phyloP scores from a whole-genome alignment of 2,888 invertebrate species.

The Cactoblastis cactorum region DNA sequence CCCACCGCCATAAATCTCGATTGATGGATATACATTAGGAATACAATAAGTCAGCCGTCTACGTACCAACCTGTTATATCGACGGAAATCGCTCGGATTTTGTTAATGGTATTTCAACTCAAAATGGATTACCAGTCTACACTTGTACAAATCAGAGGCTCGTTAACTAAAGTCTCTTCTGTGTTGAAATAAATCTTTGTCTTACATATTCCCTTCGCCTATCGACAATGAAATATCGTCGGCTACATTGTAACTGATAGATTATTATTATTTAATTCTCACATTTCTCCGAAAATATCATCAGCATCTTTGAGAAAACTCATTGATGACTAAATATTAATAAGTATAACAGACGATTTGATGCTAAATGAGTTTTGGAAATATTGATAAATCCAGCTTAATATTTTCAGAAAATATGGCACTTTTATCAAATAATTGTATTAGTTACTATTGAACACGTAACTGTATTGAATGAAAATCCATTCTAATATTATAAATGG shows the following conservation, averaged over 20 bases:
- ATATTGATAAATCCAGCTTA: no score
- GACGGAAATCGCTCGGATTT: neutral
- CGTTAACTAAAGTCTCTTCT: neutral
- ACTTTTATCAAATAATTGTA: no score
- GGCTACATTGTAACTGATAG: slow-evolving; percentile 21
- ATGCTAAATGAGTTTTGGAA: no score
- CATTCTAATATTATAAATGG: no score
- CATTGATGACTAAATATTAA: no score
- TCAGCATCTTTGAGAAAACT: neutral
- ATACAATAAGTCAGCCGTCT: neutral
- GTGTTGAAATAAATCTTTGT: slow-evolving; percentile 33
- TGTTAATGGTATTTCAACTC: neutral
- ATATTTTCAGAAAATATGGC: no score
- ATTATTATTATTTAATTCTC: neutral
- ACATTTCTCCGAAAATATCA: no score
- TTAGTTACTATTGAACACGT: no score
- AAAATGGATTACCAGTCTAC: neutral
- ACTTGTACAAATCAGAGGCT: neutral
- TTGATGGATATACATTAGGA: neutral
- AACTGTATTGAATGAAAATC: no score
- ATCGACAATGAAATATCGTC: slow-evolving; percentile 33
- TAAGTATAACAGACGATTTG: no score
- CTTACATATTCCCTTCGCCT: slow-evolving; percentile 33
- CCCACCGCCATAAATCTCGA: neutral
- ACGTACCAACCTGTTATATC: neutral